phyloP scores from a whole-genome alignment of 92 coral and sea anemone species.

The Plumapathes pennacea region DNA sequence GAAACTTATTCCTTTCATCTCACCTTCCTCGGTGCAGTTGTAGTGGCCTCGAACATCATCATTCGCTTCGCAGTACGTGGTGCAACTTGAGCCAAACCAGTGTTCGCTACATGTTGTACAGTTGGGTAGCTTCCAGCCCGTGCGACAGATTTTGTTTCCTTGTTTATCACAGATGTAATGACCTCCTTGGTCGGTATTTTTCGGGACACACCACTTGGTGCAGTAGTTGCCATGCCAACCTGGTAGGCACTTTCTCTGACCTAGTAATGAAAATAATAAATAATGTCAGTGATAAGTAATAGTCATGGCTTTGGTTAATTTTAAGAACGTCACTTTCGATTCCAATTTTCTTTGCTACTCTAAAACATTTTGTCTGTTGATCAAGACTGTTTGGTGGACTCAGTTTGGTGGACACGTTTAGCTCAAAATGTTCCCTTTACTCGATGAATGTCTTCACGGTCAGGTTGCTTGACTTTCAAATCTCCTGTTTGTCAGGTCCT shows the following conservation, averaged over 20 bases:
- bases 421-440: too few species aligned
- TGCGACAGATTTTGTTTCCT: constrained; percentile 58
- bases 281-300: too few species aligned
- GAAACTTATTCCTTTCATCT: constrained; percentile 13
- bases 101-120: constrained; percentile 26
- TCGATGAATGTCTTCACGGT: too few species aligned
- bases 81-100: constrained; percentile 56
- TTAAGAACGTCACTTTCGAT: too few species aligned
- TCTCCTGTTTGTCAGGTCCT: too few species aligned
- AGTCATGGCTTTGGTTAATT: too few species aligned
- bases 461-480: too few species aligned
- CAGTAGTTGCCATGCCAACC: constrained; percentile 66
- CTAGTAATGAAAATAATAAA: too few species aligned
- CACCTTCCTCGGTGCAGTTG: constrained; percentile 53
- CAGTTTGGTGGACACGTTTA: too few species aligned
- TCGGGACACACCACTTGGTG: constrained; percentile 51
- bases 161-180: constrained; percentile 54
- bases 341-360: too few species aligned
- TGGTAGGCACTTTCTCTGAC: constrained; percentile 11
- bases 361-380: too few species aligned
- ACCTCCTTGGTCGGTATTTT: constrained; percentile 33
- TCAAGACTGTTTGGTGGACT: too few species aligned
- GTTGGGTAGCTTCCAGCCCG: constrained; percentile 23
- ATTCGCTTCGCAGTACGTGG: constrained; percentile 42
- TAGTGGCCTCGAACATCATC: constrained; percentile 61